Evolutionary conservation across 2,888 invertebrate species (phyloP).

Genomic region (Drosophila nigritarsus): DNA sequence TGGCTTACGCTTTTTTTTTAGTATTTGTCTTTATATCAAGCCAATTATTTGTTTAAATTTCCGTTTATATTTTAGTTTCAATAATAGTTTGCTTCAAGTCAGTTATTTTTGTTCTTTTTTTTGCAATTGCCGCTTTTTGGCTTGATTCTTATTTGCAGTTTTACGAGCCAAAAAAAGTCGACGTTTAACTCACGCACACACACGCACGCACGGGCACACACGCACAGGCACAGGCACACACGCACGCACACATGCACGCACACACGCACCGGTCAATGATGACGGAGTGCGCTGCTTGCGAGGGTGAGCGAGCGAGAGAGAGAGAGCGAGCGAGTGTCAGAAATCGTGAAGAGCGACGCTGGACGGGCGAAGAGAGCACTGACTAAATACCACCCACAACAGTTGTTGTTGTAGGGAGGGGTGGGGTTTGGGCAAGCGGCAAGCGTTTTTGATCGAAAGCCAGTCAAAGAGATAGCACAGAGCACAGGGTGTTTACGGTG

Average conservation of each 20-base stretch:
- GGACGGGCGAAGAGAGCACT: conserved; percentile 62
- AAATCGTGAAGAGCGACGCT: conserved; percentile 47
- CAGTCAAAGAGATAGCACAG: conserved; percentile 52
- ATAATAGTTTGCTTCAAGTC: background rate
- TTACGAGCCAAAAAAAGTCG: conserved; percentile 35
- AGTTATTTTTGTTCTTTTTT: conserved; percentile 25
- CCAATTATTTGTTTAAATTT: background rate
- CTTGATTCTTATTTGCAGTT: conserved; percentile 50
- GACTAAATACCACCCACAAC: conserved; percentile 55
- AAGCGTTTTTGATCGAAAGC: conserved; percentile 57
- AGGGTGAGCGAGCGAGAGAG: conserved; percentile 48
- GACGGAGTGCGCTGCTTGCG: conserved; percentile 15
- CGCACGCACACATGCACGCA: conserved; percentile 11
- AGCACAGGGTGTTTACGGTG: conserved; percentile 70
- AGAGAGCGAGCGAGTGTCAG: conserved; percentile 44
- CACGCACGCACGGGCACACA: conserved; percentile 19
- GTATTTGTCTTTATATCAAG: background rate
- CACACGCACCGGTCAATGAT: conserved; percentile 16
- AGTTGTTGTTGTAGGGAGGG: conserved; percentile 27
- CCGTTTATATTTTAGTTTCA: background rate
- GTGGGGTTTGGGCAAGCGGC: conserved; percentile 12
- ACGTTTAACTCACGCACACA: conserved; percentile 60
- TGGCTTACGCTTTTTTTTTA: background rate
- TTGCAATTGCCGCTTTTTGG: conserved; percentile 10
- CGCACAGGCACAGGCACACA: conserved; percentile 6